Evolutionary conservation across 2,888 invertebrate species (phyloP).

Genomic region (Brachyptera risi): DNA sequence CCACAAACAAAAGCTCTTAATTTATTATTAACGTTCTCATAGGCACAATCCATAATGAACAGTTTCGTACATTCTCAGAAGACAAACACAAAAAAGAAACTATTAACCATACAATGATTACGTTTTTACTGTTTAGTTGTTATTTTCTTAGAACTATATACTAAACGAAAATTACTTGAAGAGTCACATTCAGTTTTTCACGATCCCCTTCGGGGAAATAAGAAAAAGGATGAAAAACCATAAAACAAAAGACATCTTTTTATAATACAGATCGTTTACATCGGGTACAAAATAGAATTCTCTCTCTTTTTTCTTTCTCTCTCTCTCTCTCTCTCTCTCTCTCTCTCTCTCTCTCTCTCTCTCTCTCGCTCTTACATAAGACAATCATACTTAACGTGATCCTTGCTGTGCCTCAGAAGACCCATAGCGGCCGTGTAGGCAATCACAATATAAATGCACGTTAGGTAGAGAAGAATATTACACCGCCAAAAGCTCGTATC

Average conservation of each 20-base stretch:
- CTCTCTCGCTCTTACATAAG: neutral
- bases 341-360: no score
- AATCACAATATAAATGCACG: neutral
- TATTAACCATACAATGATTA: neutral
- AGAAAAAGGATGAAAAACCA: neutral
- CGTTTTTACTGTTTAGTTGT: neutral
- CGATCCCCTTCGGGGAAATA: slow-evolving; percentile 4
- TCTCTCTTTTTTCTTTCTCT: no score
- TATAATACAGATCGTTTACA: no score
- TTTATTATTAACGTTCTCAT: no score
- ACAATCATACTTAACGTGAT: slow-evolving; percentile 12
- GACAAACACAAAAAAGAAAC: neutral
- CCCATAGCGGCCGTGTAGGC: no score
- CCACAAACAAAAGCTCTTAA: no score
- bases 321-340: no score
- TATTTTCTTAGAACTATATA: neutral
- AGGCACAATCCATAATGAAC: no score
- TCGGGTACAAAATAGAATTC: no score
- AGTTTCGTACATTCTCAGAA: neutral
- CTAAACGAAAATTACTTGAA: neutral
- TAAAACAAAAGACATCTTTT: neutral
- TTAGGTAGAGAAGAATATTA: neutral
- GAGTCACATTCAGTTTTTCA: neutral
- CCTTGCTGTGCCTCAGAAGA: no score
- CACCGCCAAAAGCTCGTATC: neutral